Evolutionary conservation across 2,113 vertebrate species (phyloP).

Genomic region (Bufo bufo): DNA sequence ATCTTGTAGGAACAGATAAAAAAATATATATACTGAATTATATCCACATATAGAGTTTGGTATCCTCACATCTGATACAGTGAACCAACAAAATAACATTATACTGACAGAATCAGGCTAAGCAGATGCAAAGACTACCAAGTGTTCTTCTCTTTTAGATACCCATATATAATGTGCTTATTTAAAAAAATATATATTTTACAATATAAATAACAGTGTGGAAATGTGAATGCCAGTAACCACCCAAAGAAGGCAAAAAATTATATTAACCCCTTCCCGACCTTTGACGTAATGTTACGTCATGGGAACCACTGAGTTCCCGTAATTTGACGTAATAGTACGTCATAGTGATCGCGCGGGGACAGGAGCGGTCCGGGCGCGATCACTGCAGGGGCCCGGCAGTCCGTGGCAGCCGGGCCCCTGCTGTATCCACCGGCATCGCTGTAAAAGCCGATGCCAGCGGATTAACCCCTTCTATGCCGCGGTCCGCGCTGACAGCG

Average conservation of each 20-base stretch:
- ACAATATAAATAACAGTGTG: background rate
- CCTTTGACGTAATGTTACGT: too few relatives aligned
- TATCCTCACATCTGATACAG: background rate
- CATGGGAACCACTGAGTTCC: too few relatives aligned
- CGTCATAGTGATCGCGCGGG: too few relatives aligned
- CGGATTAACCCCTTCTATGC: too few relatives aligned
- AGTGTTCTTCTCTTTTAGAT: background rate
- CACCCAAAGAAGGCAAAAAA: background rate
- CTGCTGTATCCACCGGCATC: too few relatives aligned
- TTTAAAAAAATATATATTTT: background rate
- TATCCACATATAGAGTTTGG: background rate
- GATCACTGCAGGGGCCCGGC: too few relatives aligned
- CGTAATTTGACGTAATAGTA: too few relatives aligned
- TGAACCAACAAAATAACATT: background rate
- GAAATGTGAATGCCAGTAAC: background rate
- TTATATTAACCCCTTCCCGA: too few relatives aligned
- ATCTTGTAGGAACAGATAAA: background rate
- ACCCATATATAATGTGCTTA: background rate
- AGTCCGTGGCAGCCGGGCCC: too few relatives aligned
- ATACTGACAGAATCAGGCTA: slow-evolving; percentile 41
- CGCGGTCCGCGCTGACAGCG: too few relatives aligned
- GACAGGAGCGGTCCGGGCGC: too few relatives aligned
- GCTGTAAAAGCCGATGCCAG: too few relatives aligned
- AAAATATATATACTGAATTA: background rate
- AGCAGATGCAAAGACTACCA: slow-evolving; percentile 2